These are phyloP conservation scores for Ophion slaviceki DNA, from an alignment of 2,888 invertebrate genomes.

Conservation along the genomic window DNA sequence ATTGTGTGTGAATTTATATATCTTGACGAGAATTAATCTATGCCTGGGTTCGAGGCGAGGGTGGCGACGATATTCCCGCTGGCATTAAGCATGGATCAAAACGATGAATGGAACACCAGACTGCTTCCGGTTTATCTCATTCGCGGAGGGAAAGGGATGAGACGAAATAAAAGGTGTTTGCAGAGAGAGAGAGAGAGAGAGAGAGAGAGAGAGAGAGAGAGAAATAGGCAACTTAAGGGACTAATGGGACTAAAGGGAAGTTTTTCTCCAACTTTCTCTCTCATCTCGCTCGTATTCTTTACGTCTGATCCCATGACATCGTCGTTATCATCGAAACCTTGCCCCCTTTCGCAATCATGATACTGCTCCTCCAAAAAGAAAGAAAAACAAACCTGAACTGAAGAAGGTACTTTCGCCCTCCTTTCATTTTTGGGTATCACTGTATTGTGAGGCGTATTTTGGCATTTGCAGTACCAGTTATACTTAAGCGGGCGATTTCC, in stretches of 20 bases:
- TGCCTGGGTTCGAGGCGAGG: constrained; percentile 29
- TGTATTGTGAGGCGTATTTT: constrained; percentile 1
- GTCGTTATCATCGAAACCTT: constrained; percentile 33
- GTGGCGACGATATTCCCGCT: constrained; percentile 63
- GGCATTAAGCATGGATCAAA: constrained; percentile 66
- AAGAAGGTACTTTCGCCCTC: no score
- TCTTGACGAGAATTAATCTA: constrained; percentile 79
- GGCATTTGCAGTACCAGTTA: neutral
- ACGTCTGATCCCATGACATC: constrained; percentile 13
- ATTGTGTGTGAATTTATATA: no score
- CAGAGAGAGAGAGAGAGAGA: neutral
- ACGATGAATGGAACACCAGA: constrained; percentile 68
- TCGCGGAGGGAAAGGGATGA: neutral
- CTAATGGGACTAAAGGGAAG: no score
- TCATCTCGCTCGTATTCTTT: no score
- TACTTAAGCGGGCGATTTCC: constrained; percentile 36
- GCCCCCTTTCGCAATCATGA: constrained; percentile 38
- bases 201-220: no score
- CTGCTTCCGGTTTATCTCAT: constrained; percentile 42
- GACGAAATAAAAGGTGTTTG: neutral
- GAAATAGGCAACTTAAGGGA: no score
- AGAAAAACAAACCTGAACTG: no score
- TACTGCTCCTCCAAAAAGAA: neutral
- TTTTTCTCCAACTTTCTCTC: no score
- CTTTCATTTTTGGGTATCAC: neutral